Percentiles rank a stretch among this genome's conserved stretches.
Evolutionary conservation across 2,888 invertebrate species (phyloP).

Genomic region (Ganaspis brasiliensis): DNA sequence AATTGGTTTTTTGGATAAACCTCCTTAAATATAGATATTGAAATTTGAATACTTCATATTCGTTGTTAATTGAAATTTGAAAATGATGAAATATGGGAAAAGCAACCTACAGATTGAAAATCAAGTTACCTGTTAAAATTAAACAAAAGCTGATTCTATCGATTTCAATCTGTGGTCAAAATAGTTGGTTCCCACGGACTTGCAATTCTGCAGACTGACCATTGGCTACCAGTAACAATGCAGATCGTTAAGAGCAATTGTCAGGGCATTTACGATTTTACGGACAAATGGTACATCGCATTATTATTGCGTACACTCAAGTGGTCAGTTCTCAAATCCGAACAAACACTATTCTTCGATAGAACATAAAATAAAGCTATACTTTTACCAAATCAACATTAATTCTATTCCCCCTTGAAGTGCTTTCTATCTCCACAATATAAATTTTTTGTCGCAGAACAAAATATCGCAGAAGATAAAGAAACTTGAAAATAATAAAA

Average conservation of each 20-base stretch:
- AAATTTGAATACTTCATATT: neutral
- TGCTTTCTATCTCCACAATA: neutral
- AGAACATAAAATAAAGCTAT: constrained; percentile 1
- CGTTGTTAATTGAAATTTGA: constrained; percentile 1
- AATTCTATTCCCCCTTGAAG: neutral
- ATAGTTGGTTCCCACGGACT: constrained; percentile 60
- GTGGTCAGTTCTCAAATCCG: constrained; percentile 20
- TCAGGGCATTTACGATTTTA: constrained; percentile 69
- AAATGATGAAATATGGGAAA: neutral
- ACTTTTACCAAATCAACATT: constrained; percentile 12
- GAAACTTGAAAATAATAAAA: neutral
- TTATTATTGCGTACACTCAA: constrained; percentile 43
- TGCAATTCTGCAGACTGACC: constrained; percentile 61
- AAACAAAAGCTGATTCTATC: constrained; percentile 29
- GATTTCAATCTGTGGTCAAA: constrained; percentile 56
- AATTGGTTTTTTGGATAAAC: too few species aligned
- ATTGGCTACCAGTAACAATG: constrained; percentile 58
- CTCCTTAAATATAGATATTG: neutral
- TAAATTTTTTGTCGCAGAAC: neutral
- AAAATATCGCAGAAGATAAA: neutral
- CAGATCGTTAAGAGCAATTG: constrained; percentile 70
- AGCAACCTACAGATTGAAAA: constrained; percentile 9
- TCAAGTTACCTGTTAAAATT: constrained; percentile 7
- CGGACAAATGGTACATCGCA: constrained; percentile 60
- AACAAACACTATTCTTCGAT: constrained; percentile 16